Evolutionary conservation across 1,140 invertebrate genomes (phyloP), one percentile per base, ranked within the genome.

Genomic region (Penaeus vannamei): DNA sequence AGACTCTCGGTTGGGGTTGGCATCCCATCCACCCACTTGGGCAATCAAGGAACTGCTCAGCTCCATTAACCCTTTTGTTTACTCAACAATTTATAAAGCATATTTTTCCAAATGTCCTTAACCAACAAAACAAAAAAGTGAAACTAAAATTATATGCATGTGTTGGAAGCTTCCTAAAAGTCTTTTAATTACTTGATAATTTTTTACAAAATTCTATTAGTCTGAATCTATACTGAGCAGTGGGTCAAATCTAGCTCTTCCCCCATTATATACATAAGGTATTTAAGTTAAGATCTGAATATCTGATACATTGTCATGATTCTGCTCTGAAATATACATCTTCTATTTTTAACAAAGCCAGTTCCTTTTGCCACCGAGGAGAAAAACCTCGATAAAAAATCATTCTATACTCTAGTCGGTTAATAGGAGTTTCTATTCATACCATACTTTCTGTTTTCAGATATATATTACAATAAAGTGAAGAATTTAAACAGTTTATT

Each of bases 11-110:
- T 89, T 32, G 90, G 89, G 89, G 62, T 84, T 90, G 89, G 87
- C 87, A 89, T 84, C 87, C 87, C 90, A 91, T 89, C 90, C 85
- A 91, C 87, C 87, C 85, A 83, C 36, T 36, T 61, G 79, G 84
- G 85, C 60, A 46, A 84, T 64, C 46, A 17, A 53, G 42, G 64
- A 66, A 66, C 61, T 46, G 4, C 64, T 72, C 53, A 53, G 53
- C 53, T 53, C 5, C 12, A 8, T 53, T 0, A 53, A 53, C 4
- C 53, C 53, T 17, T 53, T 53, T 53, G 0, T 53, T 42, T 53
- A 53, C 10, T 53, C 12, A 53, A 12, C 17, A 53, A 53, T 53
- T 53, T 17, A 17, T 53, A 14, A 14, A 17, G 10, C 53, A 53
- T 12, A 53, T 53, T 53, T 53, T 53, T 53, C 53, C 36, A 42